Conservation (phyloP, 1,140 invertebrate genomes). For the Ylistrum balloti region DNA sequence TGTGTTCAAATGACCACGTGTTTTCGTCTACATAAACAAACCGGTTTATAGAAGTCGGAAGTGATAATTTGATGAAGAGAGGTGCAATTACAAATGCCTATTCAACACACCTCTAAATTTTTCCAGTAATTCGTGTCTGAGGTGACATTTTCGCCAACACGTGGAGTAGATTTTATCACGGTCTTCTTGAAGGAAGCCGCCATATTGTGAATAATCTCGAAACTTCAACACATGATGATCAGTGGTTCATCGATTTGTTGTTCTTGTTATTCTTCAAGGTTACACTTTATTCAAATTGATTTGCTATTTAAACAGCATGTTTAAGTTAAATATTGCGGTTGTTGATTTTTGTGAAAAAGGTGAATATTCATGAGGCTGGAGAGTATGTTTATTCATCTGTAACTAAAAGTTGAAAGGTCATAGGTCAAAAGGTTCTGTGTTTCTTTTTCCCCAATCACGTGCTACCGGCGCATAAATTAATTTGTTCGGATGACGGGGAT, state of each 20-base stretch:
- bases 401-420: slow-evolving; percentile 39
- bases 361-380: neutral
- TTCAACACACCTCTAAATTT: slow-evolving; percentile 72
- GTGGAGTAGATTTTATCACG: slow-evolving; percentile 73
- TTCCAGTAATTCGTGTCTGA: slow-evolving; percentile 93
- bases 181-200: slow-evolving; percentile 81
- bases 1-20: neutral
- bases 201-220: slow-evolving; percentile 72
- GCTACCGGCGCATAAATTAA: slow-evolving; percentile 76
- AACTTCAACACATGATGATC: neutral
- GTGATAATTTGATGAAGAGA: neutral
- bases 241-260: neutral
- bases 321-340: neutral
- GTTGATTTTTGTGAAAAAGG: neutral
- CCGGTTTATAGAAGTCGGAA: neutral
- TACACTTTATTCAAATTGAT: neutral
- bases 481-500: slow-evolving; percentile 73
- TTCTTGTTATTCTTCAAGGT: neutral
- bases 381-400: slow-evolving; percentile 39
- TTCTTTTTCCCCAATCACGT: slow-evolving; percentile 60
- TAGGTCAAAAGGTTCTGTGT: slow-evolving; percentile 31
- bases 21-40: neutral
- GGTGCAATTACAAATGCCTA: neutral
- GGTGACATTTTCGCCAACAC: slow-evolving; percentile 86
- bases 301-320: too few relatives aligned